A percentile compares a stretch with the other conserved stretches of the same genome.
Evolutionary conservation across 2,888 invertebrate genomes (phyloP).

Genomic region (Archips crataeganus): DNA sequence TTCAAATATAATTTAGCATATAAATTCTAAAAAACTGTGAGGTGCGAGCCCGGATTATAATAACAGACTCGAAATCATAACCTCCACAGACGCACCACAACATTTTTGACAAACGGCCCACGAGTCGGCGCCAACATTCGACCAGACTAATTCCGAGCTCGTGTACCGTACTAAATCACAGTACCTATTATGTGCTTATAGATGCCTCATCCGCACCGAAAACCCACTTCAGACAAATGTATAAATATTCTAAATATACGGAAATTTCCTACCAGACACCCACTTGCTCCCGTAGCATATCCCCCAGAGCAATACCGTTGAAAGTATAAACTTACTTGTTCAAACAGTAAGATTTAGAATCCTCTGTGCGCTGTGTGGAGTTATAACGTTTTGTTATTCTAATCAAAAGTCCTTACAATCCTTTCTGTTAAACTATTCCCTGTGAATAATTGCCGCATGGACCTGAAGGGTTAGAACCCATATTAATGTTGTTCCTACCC

Average conservation of each 20-base stretch:
- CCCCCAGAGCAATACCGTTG: constrained; percentile 26
- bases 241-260: constrained; percentile 84
- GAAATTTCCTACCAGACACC: constrained; percentile 65
- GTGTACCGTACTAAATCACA: constrained; percentile 80
- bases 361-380: neutral
- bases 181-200: constrained; percentile 77
- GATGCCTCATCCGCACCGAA: constrained; percentile 72
- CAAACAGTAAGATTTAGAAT: constrained; percentile 45
- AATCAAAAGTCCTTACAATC: constrained; percentile 73
- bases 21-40: no score
- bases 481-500: constrained; percentile 80
- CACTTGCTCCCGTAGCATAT: constrained; percentile 35
- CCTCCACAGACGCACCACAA: constrained; percentile 45
- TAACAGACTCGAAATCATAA: constrained; percentile 7
- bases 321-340: constrained; percentile 45
- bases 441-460: constrained; percentile 86
- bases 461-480: constrained; percentile 83
- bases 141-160: constrained; percentile 78
- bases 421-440: constrained; percentile 86
- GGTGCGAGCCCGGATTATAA: no score
- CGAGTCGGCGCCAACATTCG: constrained; percentile 67
- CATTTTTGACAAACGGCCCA: constrained; percentile 52
- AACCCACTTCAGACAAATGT: constrained; percentile 74
- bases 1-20: no score
- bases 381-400: constrained; percentile 50